Base-by-base conservation (phyloP, 2,888 invertebrate genomes). In the Papilio protenor region DNA sequence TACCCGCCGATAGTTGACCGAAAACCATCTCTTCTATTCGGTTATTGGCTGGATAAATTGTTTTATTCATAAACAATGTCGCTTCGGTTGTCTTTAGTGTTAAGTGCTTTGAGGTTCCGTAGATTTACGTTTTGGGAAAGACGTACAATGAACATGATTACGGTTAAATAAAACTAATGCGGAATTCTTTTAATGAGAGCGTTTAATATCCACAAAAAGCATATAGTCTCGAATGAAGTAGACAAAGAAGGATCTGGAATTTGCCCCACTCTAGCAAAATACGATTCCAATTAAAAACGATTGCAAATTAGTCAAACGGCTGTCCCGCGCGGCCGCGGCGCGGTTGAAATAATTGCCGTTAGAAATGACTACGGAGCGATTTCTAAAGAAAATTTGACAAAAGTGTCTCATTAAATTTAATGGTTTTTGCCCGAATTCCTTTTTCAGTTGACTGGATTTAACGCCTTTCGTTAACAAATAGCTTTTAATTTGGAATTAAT, bases 321-420 rank as follows among this genome's bases (percentile, higher is more conserved):
- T 52, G 52, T 64, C 59, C 72, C 21, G 45, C 6, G 18, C 40
- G 21, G 16, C 33, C 40, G 72, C 45, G 52, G 16, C 52, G 72
- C 18, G 72, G 64, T 77, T 40, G 55, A 64, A 72, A 77, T 77
- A 77, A 77, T 52, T 73, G 76, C 72, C 64, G 64, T 77, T 77
- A 73, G 64, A 71, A 61, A 71, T 76, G 57, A 76, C 33, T 76
- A 18, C 49, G 55, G 52, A 52, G 64, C 64, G 61, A 64, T 75
- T 66, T 75, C 55, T 40, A 66, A 66, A 75, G 75, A 75, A 75
- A 75, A 75, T 75, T 66, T 69, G 55, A 66, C 75, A 66, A 66
- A 75, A 55, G 66, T 69, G 21, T 69, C 66, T 69, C 66, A 69
- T 69, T 69, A 69, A 45, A 69, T 69, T 69, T 69, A 69, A 69